Conservation (phyloP, 2,113 vertebrate genomes). For the Callipepla californica region DNA sequence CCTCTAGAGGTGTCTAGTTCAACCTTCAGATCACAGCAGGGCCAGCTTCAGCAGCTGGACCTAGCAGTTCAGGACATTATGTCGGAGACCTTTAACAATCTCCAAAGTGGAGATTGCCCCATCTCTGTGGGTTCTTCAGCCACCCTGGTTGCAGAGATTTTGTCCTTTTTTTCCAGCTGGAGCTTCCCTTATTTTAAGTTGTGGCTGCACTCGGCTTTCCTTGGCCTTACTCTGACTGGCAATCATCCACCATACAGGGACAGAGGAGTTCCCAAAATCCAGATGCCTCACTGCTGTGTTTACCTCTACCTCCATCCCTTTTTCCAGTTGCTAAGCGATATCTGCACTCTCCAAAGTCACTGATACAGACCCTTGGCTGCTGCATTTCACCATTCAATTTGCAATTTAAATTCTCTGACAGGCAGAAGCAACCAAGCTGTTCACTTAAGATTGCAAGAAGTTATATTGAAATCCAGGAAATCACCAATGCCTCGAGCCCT, state of each 20-base stretch:
- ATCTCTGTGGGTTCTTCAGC: not conserved
- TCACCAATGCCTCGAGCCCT: constrained; percentile 77
- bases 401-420: constrained; percentile 87
- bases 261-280: constrained; percentile 12
- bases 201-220: not conserved
- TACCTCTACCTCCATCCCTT: constrained; percentile 3
- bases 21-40: not conserved
- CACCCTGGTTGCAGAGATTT: not conserved
- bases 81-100: accelerated
- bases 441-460: constrained; percentile 83
- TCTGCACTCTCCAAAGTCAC: constrained; percentile 72
- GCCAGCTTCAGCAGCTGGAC: not conserved
- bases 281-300: not conserved
- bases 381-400: constrained; percentile 78
- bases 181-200: not conserved
- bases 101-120: not conserved
- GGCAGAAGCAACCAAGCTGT: constrained; percentile 85
- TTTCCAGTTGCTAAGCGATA: constrained; percentile 82
- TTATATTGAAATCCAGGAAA: constrained; percentile 82
- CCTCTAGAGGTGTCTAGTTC: not conserved
- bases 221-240: not conserved
- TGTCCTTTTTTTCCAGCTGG: not conserved
- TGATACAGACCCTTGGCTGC: constrained; percentile 73
- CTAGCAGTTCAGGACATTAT: accelerated
- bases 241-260: not conserved